phyloP scores from a whole-genome alignment of 2,797 vertebrate genomes.

The Pterois miles region DNA sequence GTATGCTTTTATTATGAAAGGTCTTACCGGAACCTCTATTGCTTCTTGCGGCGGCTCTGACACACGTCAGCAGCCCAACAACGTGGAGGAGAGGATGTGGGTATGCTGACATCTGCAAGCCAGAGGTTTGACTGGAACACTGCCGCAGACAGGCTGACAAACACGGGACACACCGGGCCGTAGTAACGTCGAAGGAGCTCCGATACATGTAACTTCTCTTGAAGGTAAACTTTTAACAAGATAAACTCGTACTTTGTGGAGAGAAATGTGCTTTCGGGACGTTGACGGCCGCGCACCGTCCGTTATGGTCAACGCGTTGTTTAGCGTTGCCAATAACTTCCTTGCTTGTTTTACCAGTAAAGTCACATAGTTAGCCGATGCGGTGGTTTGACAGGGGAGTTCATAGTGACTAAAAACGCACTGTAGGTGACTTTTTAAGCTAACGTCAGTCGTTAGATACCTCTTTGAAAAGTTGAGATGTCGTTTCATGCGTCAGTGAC shows the following conservation, averaged over 20 bases:
- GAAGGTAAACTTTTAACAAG: slow-evolving; percentile 53
- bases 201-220: slow-evolving; percentile 64
- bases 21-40: neutral
- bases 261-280: neutral
- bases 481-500: neutral
- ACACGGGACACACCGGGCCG: slow-evolving; percentile 21
- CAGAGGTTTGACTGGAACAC: slow-evolving; percentile 63
- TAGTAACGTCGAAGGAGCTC: slow-evolving; percentile 17
- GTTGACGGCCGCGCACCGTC: neutral
- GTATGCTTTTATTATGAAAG: slow-evolving; percentile 51
- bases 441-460: rapidly evolving
- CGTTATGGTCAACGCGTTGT: neutral
- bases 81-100: slow-evolving; percentile 71
- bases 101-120: slow-evolving; percentile 77
- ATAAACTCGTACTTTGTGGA: neutral
- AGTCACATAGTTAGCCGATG: neutral
- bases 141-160: slow-evolving; percentile 38
- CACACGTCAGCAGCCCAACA: slow-evolving; percentile 26
- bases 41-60: rapidly evolving
- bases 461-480: slow-evolving; percentile 11
- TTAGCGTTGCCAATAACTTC: neutral
- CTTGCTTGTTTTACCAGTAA: neutral
- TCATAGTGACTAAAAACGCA: neutral
- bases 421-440: neutral
- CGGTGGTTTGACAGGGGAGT: neutral